These are phyloP conservation scores for Trachelipus rathkii DNA, from an alignment of 1,140 invertebrate species.

Conservation along the genomic window DNA sequence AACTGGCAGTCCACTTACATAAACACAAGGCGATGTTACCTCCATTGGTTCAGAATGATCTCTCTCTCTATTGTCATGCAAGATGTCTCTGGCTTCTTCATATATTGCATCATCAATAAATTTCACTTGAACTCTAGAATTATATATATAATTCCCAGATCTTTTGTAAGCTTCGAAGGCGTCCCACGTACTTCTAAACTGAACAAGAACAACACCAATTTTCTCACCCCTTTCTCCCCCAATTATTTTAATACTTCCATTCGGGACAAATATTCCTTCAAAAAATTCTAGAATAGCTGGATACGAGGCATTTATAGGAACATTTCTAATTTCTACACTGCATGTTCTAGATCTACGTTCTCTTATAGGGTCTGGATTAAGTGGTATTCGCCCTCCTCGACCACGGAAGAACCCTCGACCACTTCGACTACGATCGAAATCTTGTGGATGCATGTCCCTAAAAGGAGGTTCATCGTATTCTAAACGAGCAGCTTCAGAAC, in stretches of 20 bases:
- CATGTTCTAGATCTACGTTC: slow-evolving; percentile 26
- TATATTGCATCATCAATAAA: slow-evolving; percentile 36
- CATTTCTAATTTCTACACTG: slow-evolving; percentile 63
- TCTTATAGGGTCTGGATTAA: neutral
- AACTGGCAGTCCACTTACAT: slow-evolving; percentile 31
- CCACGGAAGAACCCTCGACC: slow-evolving; percentile 50
- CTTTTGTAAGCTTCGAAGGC: slow-evolving; percentile 28
- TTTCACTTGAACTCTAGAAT: slow-evolving; percentile 33
- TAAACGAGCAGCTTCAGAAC: neutral
- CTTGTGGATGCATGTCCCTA: slow-evolving; percentile 45
- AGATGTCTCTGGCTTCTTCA: slow-evolving; percentile 32
- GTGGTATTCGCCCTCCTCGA: slow-evolving; percentile 38
- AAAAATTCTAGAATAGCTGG: slow-evolving; percentile 77
- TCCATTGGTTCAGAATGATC: neutral
- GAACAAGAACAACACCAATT: slow-evolving; percentile 72
- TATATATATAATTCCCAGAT: slow-evolving; percentile 36
- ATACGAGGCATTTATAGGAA: slow-evolving; percentile 64
- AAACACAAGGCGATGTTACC: slow-evolving; percentile 27
- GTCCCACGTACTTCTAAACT: slow-evolving; percentile 62
- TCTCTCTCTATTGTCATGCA: neutral
- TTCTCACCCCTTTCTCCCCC: slow-evolving; percentile 72
- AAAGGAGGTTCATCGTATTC: neutral
- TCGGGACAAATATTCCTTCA: slow-evolving; percentile 67
- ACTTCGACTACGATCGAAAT: slow-evolving; percentile 54
- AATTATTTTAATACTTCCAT: slow-evolving; percentile 78